Evolutionary conservation across 2,797 vertebrate species (phyloP).

Genomic region (Tachyglossus aculeatus): DNA sequence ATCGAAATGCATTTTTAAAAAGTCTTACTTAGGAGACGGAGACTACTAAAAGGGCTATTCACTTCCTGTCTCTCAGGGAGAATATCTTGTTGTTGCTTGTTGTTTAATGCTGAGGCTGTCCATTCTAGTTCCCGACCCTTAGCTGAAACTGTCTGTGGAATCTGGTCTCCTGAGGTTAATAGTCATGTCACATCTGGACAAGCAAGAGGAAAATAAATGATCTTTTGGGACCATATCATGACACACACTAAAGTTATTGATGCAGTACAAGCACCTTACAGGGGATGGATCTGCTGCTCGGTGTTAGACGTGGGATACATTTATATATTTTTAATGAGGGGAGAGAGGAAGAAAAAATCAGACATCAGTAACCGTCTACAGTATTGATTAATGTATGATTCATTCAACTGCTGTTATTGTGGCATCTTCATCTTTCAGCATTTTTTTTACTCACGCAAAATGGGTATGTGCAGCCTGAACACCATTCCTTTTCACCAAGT

Average conservation of each 20-base stretch:
- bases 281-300: background rate
- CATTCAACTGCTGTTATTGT: conserved; percentile 34
- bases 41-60: background rate
- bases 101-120: background rate
- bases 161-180: background rate
- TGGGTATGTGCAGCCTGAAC: conserved; percentile 41
- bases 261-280: background rate
- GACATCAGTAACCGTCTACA: conserved; percentile 14
- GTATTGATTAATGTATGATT: conserved; percentile 48
- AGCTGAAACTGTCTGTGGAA: conserved; percentile 8
- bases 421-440: conserved; percentile 43
- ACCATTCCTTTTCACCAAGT: conserved; percentile 26
- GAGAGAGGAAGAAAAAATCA: conserved; percentile 25
- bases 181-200: conserved; percentile 16
- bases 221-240: background rate
- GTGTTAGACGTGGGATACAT: background rate
- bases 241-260: background rate
- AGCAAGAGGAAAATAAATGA: background rate
- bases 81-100: background rate
- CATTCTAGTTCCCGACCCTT: background rate
- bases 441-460: conserved; percentile 52
- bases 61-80: background rate
- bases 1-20: background rate
- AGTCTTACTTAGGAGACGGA: background rate
- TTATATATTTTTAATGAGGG: conserved; percentile 26